phyloP scores from a whole-genome alignment of 2,113 vertebrate species.

The Agelaius phoeniceus region DNA sequence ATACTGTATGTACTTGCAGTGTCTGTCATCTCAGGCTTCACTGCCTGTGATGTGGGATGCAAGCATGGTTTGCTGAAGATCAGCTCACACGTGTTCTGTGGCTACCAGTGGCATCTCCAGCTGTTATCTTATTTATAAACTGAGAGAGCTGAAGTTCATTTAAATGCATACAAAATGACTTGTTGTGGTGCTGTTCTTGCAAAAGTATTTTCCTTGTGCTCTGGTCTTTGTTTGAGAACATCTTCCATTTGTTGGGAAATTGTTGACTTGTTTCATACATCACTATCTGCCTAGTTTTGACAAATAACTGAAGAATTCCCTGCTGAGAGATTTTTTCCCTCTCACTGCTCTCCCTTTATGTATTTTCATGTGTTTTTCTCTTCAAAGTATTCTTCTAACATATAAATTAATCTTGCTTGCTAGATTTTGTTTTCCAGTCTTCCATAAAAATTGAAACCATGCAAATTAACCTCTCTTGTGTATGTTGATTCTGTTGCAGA shows the following conservation, averaged over 20 bases:
- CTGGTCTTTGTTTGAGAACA: not conserved
- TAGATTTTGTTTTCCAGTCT: conserved; percentile 19
- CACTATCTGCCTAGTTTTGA: not conserved
- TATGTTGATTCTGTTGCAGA: not conserved
- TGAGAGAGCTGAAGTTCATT: not conserved
- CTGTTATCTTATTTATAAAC: not conserved
- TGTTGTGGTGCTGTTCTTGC: not conserved
- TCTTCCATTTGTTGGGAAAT: not conserved
- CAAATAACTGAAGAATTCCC: not conserved
- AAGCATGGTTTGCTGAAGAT: not conserved
- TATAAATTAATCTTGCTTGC: conserved; percentile 25
- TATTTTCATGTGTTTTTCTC: conserved; percentile 31
- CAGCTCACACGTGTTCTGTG: not conserved
- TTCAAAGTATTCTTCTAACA: not conserved
- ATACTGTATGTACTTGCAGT: not conserved
- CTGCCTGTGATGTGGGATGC: not conserved
- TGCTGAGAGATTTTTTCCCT: not conserved
- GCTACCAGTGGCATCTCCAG: not conserved
- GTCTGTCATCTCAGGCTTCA: not conserved
- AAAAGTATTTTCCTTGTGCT: not conserved
- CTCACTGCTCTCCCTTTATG: not conserved
- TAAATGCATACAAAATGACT: not conserved
- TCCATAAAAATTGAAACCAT: conserved; percentile 12
- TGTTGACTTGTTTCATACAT: not conserved
- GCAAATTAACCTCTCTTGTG: conserved; percentile 1